These are phyloP conservation scores for Caenorhabditis tropicalis DNA, from an alignment of 1,140 invertebrate genomes.

Conservation along the genomic window DNA sequence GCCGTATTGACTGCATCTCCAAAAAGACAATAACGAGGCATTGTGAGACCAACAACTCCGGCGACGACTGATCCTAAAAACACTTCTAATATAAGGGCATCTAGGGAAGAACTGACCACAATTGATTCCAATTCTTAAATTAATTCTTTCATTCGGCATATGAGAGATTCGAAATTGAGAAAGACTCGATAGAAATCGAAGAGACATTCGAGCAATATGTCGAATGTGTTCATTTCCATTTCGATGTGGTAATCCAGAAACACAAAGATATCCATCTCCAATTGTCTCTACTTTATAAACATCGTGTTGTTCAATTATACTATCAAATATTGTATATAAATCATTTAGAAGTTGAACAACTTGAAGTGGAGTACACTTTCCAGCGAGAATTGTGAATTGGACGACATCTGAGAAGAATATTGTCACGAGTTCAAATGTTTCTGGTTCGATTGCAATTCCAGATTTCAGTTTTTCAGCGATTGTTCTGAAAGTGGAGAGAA, in stretches of 20 bases:
- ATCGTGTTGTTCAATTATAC: conserved; percentile 79
- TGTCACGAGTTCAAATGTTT: conserved; percentile 67
- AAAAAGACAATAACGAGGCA: conserved; percentile 77
- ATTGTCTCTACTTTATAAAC: conserved; percentile 78
- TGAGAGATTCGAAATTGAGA: conserved; percentile 84
- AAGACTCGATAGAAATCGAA: conserved; percentile 75
- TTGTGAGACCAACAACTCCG: conserved; percentile 73
- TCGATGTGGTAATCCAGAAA: conserved; percentile 76
- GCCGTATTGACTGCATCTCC: conserved; percentile 93
- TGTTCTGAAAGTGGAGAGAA: conserved; percentile 49
- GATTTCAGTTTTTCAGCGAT: conserved; percentile 70
- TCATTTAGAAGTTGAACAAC: conserved; percentile 83
- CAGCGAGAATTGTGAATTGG: conserved; percentile 84
- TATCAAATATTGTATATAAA: conserved; percentile 82
- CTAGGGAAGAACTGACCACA: conserved; percentile 63
- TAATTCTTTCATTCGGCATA: conserved; percentile 83
- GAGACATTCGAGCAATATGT: conserved; percentile 51
- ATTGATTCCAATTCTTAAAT: conserved; percentile 78
- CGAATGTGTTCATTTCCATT: conserved; percentile 76
- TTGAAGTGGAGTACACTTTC: conserved; percentile 56
- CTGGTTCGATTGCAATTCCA: conserved; percentile 68
- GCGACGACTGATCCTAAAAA: conserved; percentile 69
- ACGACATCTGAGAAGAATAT: conserved; percentile 92
- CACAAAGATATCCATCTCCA: conserved; percentile 80
- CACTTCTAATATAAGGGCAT: no score